Evolutionary conservation across 2,888 invertebrate genomes (phyloP), one percentile per base, ranked within the genome.

Genomic region (Eueremaeus valkanovi): DNA sequence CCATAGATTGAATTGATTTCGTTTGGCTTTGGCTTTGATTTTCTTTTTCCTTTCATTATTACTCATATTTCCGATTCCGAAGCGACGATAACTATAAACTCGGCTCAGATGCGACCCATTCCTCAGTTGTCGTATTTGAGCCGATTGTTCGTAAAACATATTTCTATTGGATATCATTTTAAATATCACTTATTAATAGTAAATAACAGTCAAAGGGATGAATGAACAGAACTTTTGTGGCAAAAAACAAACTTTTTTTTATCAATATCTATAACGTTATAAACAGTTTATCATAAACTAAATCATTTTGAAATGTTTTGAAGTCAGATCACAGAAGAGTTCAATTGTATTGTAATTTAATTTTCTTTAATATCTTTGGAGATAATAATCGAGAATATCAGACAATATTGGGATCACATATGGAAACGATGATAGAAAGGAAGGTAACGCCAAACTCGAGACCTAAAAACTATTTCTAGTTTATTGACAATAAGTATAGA

Each of bases 141-240:
- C 13, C 21, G 66, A 66, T 11, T 66, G 66, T 31, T 58, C 58
- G 29, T 58, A 58, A 58, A 58, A 29, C 16, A 58, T 29, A 58
- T 58, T 58, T 27, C 58, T 31, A 29, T 58, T 31, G 8, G 29
- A 8, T 29, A 58, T 58, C 58, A 58, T 58, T 29, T 29, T 29
- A 29, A 24, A 51, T 21, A 51, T 11, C 18, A 45, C 45, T 51
- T n/a, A 16, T 51, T 51, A 21, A 3, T 3, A 51, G 36, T 36
- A 36, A 36, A 8, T 8, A 8, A 8, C 11, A 8, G 36, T 8
- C 11, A 8, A 36, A 36, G 36, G 11, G 5, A 36, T 36, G 36
- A 36, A 36, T 36, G n/a, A n/a, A n/a, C n/a, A n/a, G n/a, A n/a
- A n/a, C n/a, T n/a, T n/a, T n/a, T n/a, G n/a, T n/a, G n/a, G n/a